phyloP scores from a whole-genome alignment of 2,888 invertebrate genomes.

The Lasiommata megera region DNA sequence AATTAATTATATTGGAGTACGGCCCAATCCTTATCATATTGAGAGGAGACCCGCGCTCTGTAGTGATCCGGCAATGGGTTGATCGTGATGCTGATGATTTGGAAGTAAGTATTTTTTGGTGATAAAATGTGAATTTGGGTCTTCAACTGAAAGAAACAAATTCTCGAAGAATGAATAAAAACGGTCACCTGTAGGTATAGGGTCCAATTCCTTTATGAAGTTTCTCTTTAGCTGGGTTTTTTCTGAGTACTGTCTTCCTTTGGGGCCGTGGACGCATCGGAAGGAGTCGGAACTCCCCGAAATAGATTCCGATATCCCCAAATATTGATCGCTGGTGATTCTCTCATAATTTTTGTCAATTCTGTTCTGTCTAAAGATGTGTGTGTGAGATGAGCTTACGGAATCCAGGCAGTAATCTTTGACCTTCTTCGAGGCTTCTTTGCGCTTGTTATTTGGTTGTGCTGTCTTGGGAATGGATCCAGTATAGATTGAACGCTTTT shows the following conservation, averaged over 20 bases:
- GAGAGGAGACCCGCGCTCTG: too few relatives aligned
- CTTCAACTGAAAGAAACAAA: too few relatives aligned
- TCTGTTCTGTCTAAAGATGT: slow-evolving; percentile 45
- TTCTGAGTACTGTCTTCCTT: slow-evolving; percentile 51
- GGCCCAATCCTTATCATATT: too few relatives aligned
- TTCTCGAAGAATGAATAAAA: too few relatives aligned
- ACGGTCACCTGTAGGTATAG: slow-evolving; percentile 41
- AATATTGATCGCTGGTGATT: slow-evolving; percentile 49
- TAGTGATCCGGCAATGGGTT: too few relatives aligned
- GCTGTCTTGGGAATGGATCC: slow-evolving; percentile 10
- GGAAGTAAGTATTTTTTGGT: too few relatives aligned
- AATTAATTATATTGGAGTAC: too few relatives aligned
- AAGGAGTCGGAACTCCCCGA: slow-evolving; percentile 55
- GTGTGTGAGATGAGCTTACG: slow-evolving; percentile 51
- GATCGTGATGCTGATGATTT: too few relatives aligned
- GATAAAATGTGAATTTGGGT: too few relatives aligned
- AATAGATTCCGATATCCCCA: slow-evolving; percentile 47
- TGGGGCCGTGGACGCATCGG: slow-evolving; percentile 51
- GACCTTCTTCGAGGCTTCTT: slow-evolving; percentile 33
- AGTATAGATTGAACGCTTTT: slow-evolving; percentile 32
- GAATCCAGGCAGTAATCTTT: slow-evolving; percentile 41
- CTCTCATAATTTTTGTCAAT: slow-evolving; percentile 38
- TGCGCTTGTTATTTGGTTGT: background rate
- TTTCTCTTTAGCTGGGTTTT: slow-evolving; percentile 51
- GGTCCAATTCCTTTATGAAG: slow-evolving; percentile 54